These are phyloP conservation scores for Chromis chromis DNA, from an alignment of 2,797 vertebrate species.

Conservation along the genomic window DNA sequence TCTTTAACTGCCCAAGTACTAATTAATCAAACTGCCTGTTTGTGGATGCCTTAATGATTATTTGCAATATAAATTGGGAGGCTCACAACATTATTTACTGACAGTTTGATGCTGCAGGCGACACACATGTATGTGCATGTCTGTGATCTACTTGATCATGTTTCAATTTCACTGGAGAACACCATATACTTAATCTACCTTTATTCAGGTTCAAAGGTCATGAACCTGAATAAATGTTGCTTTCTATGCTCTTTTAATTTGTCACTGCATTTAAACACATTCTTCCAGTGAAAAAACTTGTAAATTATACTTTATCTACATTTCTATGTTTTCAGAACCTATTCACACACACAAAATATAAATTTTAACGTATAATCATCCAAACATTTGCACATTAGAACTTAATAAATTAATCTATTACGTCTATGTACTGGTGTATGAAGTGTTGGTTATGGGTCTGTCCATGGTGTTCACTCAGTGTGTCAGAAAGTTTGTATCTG, in stretches of 20 bases:
- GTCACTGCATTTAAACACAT: background rate
- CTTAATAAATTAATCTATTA: no score
- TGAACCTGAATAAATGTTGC: background rate
- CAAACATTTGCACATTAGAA: no score
- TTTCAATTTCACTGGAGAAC: background rate
- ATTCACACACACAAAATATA: background rate
- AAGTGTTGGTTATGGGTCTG: no score
- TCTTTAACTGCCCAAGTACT: constrained; percentile 4
- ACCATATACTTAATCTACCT: background rate
- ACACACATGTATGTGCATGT: constrained; percentile 2
- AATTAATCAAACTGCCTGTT: constrained; percentile 33
- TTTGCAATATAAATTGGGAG: constrained; percentile 6
- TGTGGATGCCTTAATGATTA: background rate
- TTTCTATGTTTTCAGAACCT: no score
- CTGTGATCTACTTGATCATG: no score
- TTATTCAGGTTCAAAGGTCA: background rate
- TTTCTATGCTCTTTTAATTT: background rate
- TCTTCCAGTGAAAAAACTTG: background rate
- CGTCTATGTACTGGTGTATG: no score
- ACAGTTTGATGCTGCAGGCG: background rate
- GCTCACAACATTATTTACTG: constrained; percentile 1
- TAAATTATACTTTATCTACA: background rate
- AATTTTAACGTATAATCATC: no score
- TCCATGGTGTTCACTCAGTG: no score
- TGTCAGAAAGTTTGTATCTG: no score